Base-by-base conservation (phyloP, 2,888 invertebrate species). In the Corythucha ciliata region DNA sequence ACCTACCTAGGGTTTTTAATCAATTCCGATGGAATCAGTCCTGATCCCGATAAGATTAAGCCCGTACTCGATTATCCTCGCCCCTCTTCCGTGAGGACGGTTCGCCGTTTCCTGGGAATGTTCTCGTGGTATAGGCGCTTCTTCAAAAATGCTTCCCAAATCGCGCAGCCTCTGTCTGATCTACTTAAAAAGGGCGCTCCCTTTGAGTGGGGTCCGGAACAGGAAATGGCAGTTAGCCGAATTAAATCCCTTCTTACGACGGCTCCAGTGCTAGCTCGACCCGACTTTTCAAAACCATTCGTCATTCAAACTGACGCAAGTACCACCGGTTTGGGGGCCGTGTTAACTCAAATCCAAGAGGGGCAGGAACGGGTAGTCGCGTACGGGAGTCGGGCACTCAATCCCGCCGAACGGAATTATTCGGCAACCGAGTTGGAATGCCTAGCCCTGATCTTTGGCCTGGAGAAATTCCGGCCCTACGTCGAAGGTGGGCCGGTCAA, bases 401-500 rank as follows among this genome's bases (percentile, higher is more conserved):
- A 25, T 16, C 24, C 47, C 2, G 34, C 47, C n/a, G 62, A 61
- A 34, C 18, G 52, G 4, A 59, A 59, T 25, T 62, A 60, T 21
- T 45, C 57, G 0, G 57, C 56, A 5, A 61, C 62, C 0, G 59
- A 61, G 44, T 48, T 40, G 24, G 61, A 63, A 29, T 62, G 61
- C 25, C 53, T 61, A 1, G 60, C 61, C 0, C 56, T 62, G 0
- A 14, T 61, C 0, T 61, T 56, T 54, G 54, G 58, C 0, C 53
- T 62, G 7, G 49, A 52, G 3, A 57, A 57, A 34, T 59, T 56
- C 27, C 44, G 61, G 10, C 52, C 49, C 1, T 63, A 63, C 32
- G n/a, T 62, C 1, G 60, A 62, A 29, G 63, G 61, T 1, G 48
- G 49, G 8, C 33, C 46, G 2, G 64, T 63, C 36, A 59, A 45